A percentile compares a stretch with the other conserved stretches of the same genome.
These are phyloP conservation scores for Adelognathus sp. DNA, from an alignment of 2,888 invertebrate species.

Conservation along the genomic window DNA sequence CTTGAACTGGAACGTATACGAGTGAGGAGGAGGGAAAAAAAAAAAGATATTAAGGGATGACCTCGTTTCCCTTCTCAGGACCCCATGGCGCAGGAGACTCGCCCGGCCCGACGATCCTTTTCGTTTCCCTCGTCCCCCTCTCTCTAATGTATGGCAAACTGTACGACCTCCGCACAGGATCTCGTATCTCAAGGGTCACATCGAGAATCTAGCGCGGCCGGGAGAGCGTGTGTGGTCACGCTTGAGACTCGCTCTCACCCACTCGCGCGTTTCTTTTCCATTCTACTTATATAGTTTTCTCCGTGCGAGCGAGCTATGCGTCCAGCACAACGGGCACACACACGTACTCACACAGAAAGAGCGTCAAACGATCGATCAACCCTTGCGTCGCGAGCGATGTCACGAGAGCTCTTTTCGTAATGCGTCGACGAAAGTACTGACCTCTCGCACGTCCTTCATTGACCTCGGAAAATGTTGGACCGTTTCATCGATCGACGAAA, in stretches of 20 bases:
- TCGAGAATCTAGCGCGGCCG: slow-evolving; percentile 6
- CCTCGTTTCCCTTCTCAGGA: slow-evolving; percentile 78
- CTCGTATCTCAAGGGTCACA: slow-evolving; percentile 46
- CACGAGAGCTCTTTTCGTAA: not conserved
- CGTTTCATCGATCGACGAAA: not conserved
- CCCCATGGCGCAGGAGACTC: slow-evolving; percentile 66
- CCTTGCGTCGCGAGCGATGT: not conserved
- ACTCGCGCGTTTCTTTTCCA: not conserved
- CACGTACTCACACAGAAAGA: not conserved
- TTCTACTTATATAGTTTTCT: not conserved
- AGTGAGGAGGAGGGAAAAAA: slow-evolving; percentile 23
- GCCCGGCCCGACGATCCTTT: slow-evolving; percentile 47
- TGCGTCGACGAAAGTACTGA: slow-evolving; percentile 4
- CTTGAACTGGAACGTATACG: slow-evolving; percentile 1
- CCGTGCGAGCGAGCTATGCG: not conserved
- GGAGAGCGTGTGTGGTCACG: slow-evolving; percentile 27
- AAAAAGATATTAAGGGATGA: slow-evolving; percentile 69
- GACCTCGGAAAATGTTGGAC: not conserved
- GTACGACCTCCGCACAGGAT: slow-evolving; percentile 20
- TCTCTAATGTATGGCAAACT: slow-evolving; percentile 8
- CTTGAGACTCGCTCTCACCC: not conserved
- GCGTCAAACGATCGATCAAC: slow-evolving; percentile 27
- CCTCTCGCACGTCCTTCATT: not conserved
- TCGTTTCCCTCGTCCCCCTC: slow-evolving; percentile 4
- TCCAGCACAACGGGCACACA: not conserved